Evolutionary conservation across 2,888 invertebrate species (phyloP), one percentile per base, ranked within the genome.

Genomic region (Liopterus haemorrhoidalis): DNA sequence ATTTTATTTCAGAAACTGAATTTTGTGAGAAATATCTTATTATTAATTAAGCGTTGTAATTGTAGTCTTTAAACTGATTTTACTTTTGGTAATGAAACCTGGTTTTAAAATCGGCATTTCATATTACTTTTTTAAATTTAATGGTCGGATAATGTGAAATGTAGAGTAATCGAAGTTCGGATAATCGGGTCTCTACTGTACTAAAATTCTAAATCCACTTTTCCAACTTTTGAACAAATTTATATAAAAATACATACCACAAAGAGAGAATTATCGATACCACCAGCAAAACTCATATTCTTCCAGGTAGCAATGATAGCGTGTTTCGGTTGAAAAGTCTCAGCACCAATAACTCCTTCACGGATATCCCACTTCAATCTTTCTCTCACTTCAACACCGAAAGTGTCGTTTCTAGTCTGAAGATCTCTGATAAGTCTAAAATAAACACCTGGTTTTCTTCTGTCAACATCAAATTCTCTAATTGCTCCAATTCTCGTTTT

Each of bases 231-330:
- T n/a, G n/a, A n/a, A n/a, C n/a, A n/a, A n/a, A n/a, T n/a, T n/a
- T n/a, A 14, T 9, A 8, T 36, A 30, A 43, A 20, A 31, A 43
- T 18, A 66, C 72, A 69, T 63, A 84, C 84, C 70, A 70, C 75
- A 61, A 71, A 81, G n/a, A 87, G 68, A 0, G 86, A 79, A 64
- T 83, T 82, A 52, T 82, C 82, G 56, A 86, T 87, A 54, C 92
- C 92, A 39, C 92, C 92, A 60, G 87, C 80, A 64, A 93, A 93
- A 0, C 92, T 88, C 69, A 95, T 84, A 67, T 96, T 95, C 67
- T 90, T 91, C 97, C 96, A 97, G 0, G 96, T 96, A 42, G 89
- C 79, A 49, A 93, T 86, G 46, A 90, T 72, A 2, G 84, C 89
- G 62, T 93, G 93, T 62, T 93, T 91, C 0, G 96, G 93, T 54